phyloP scores from a whole-genome alignment of 1,140 invertebrate genomes.

The Habropoda laboriosa region DNA sequence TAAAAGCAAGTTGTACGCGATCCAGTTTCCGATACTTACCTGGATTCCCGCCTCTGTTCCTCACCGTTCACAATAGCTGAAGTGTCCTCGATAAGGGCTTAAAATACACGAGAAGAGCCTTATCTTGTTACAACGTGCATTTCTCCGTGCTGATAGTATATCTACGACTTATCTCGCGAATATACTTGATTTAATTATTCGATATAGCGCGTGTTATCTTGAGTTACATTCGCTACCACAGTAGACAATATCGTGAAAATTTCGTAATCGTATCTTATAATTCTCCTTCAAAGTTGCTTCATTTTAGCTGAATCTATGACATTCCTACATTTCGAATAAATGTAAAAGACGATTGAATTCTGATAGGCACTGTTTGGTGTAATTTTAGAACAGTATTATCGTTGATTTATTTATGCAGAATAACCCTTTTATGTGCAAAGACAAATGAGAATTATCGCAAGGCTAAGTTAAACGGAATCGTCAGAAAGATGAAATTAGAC shows the following conservation, averaged over 20 bases:
- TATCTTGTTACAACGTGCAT: conserved; percentile 33
- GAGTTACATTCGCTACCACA: not conserved
- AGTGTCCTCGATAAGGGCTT: conserved; percentile 17
- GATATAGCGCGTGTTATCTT: conserved; percentile 12
- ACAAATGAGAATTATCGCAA: no score
- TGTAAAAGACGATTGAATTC: no score
- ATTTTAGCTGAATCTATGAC: no score
- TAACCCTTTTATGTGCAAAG: no score
- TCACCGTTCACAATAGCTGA: conserved; percentile 11
- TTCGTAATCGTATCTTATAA: no score
- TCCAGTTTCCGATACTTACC: conserved; percentile 12
- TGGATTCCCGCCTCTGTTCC: not conserved
- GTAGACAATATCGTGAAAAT: not conserved
- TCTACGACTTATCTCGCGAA: conserved; percentile 40
- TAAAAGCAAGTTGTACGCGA: not conserved
- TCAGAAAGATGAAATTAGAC: no score
- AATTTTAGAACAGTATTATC: no score
- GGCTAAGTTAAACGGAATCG: no score
- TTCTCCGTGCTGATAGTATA: conserved; percentile 15
- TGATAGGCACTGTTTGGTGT: no score
- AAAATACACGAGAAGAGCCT: conserved; percentile 33
- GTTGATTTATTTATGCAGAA: no score
- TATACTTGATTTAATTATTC: conserved; percentile 28
- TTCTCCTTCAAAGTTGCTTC: no score
- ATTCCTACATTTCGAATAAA: no score